Conservation (phyloP, 92 coral and sea anemone genomes). For the Diadumene lineata region DNA sequence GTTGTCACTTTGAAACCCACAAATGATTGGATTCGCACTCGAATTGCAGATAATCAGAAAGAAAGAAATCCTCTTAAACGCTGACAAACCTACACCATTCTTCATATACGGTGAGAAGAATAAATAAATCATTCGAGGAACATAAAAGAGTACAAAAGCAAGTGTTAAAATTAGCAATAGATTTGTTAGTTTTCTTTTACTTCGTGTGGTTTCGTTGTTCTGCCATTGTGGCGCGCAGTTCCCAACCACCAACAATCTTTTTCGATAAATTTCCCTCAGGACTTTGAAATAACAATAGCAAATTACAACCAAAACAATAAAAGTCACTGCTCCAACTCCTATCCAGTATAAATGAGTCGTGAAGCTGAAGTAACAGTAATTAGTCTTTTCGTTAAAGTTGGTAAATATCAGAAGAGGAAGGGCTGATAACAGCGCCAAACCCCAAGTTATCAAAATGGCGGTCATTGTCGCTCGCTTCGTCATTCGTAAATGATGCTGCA, state of each 20-base stretch:
- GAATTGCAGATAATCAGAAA: constrained; percentile 56
- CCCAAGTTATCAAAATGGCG: constrained; percentile 48
- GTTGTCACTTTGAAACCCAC: constrained; percentile 51
- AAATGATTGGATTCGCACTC: constrained; percentile 58
- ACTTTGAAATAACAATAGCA: constrained; percentile 55
- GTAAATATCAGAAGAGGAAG: constrained; percentile 54
- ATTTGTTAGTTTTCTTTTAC: constrained; percentile 41
- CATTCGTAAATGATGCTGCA: constrained; percentile 49
- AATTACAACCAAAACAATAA: constrained; percentile 29
- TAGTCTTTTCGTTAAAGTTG: constrained; percentile 32
- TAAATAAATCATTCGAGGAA: constrained; percentile 43
- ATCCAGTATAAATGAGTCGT: constrained; percentile 52
- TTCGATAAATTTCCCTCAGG: constrained; percentile 41
- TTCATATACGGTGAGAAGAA: constrained; percentile 43
- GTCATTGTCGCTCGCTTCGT: constrained; percentile 39
- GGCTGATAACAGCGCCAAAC: constrained; percentile 23
- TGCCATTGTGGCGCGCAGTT: constrained; percentile 20
- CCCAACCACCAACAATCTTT: constrained; percentile 12
- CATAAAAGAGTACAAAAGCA: constrained; percentile 46
- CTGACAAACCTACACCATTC: background rate
- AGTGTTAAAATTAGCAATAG: constrained; percentile 37
- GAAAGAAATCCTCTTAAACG: constrained; percentile 41
- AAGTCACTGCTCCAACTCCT: constrained; percentile 31
- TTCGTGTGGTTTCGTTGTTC: constrained; percentile 18
- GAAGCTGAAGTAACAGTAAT: constrained; percentile 44